Conservation (phyloP, 2,888 invertebrate genomes). For the Tineola bisselliella region DNA sequence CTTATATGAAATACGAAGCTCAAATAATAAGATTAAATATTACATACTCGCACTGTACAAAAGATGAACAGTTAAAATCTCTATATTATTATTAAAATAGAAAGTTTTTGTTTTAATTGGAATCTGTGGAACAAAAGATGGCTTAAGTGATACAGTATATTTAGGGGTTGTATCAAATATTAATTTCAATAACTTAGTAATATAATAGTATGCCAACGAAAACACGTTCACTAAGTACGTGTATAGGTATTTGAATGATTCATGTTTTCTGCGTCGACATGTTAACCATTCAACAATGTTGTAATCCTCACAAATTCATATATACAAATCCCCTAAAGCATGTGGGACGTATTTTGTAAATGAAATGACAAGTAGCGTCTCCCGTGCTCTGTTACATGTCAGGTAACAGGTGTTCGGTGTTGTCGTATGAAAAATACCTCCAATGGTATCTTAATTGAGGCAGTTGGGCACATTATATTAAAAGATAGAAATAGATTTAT, state of each 20-base stretch:
- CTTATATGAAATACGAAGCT: not conserved
- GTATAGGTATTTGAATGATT: not conserved
- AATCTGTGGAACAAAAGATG: too few species aligned
- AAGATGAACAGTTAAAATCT: not conserved
- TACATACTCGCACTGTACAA: too few species aligned
- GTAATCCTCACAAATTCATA: not conserved
- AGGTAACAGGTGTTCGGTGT: conserved; percentile 36
- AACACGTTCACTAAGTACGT: not conserved
- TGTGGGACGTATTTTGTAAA: conserved; percentile 22
- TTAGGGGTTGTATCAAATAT: too few species aligned
- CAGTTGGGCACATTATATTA: not conserved
- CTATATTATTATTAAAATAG: too few species aligned
- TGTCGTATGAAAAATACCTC: conserved; percentile 13
- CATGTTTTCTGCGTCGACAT: not conserved
- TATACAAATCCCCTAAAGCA: not conserved
- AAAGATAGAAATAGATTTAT: not conserved
- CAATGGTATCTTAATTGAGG: not conserved
- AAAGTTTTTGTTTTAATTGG: too few species aligned
- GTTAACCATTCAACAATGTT: not conserved
- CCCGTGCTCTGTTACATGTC: conserved; percentile 20
- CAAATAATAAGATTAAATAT: not conserved
- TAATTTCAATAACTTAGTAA: not conserved
- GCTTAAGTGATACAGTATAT: too few species aligned
- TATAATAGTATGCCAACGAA: not conserved
- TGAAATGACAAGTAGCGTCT: conserved; percentile 32